These are phyloP conservation scores for Ammospiza nelsoni DNA, from an alignment of 2,113 vertebrate genomes.

Conservation along the genomic window DNA sequence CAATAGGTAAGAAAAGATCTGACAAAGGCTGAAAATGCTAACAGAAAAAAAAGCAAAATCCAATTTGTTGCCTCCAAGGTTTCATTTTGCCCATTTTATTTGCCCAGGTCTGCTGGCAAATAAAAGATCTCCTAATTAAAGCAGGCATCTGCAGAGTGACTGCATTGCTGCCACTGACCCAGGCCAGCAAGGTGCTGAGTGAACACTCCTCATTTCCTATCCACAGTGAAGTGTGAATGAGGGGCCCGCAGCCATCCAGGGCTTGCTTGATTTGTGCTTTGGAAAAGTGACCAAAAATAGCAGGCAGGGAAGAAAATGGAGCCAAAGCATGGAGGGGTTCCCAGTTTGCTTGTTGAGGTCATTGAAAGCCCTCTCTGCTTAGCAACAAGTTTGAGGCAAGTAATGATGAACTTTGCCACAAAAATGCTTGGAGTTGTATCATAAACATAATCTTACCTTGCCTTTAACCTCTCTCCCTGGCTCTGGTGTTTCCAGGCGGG, in stretches of 20 bases:
- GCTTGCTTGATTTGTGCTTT: neutral
- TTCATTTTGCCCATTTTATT: neutral
- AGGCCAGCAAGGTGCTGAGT: neutral
- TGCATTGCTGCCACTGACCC: neutral
- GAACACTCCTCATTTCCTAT: conserved; percentile 15
- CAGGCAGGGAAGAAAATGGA: neutral
- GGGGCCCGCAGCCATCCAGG: neutral
- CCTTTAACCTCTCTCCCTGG: neutral
- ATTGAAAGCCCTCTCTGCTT: neutral
- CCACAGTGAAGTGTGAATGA: neutral
- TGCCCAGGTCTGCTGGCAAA: neutral
- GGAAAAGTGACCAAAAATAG: conserved; percentile 26
- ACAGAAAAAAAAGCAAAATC: neutral
- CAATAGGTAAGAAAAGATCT: neutral
- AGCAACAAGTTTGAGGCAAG: neutral
- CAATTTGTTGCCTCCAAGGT: neutral
- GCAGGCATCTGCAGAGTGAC: neutral
- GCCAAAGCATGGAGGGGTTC: neutral
- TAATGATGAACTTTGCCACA: neutral
- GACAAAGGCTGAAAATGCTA: neutral
- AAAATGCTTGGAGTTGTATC: neutral
- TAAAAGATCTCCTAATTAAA: conserved; percentile 30
- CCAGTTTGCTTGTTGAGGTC: neutral
- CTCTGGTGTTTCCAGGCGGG: neutral
- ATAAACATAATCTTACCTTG: neutral